A percentile compares a stretch with the other conserved stretches of the same genome.
These are phyloP conservation scores for Drosophila ogumai DNA, from an alignment of 1,140 invertebrate species.

Conservation along the genomic window DNA sequence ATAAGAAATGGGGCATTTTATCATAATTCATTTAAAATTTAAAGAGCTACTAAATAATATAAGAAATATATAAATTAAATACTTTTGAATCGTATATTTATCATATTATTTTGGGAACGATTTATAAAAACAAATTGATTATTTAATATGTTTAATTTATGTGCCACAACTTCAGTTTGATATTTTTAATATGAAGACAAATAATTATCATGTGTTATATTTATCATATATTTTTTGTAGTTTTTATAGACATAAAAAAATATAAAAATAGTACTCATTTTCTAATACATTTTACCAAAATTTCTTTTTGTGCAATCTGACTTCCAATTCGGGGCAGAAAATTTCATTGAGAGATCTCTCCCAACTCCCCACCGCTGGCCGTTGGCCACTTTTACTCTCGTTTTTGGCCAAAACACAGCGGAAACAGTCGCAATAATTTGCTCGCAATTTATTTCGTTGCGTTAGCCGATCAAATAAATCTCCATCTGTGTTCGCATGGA, in stretches of 20 bases:
- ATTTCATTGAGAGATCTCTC: constrained; percentile 46
- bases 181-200: no score
- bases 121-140: no score
- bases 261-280: no score
- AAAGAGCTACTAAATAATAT: not conserved
- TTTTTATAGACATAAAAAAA: no score
- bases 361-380: constrained; percentile 1
- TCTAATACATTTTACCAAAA: not conserved
- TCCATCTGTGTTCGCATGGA: constrained; percentile 30
- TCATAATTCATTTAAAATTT: not conserved
- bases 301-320: not conserved
- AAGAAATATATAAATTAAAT: no score
- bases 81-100: no score
- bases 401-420: constrained; percentile 59
- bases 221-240: no score
- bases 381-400: constrained; percentile 64
- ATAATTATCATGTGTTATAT: no score
- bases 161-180: no score
- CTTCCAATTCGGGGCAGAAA: constrained; percentile 28
- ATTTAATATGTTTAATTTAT: no score
- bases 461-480: constrained; percentile 71
- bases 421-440: constrained; percentile 75
- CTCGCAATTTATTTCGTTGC: constrained; percentile 73
- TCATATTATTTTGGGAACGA: no score
- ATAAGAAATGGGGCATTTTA: not conserved